A percentile compares a stretch with the other conserved stretches of the same genome.
Evolutionary conservation across 92 coral and sea anemone genomes (phyloP).

Genomic region (Scolanthus callimorphus): DNA sequence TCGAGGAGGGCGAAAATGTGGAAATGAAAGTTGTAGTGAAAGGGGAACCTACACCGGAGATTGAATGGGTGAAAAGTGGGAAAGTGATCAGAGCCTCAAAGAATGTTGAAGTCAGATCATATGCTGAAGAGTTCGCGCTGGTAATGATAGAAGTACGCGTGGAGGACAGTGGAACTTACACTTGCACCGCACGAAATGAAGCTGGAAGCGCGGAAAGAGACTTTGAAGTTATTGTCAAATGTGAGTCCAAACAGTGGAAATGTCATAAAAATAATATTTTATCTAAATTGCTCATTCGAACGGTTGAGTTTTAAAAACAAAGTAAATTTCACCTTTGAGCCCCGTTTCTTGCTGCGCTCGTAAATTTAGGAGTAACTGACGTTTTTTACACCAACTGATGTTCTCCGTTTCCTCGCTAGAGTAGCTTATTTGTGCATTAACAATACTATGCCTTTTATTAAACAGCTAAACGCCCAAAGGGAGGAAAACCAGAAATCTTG

Average conservation of each 20-base stretch:
- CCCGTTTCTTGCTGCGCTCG: no score
- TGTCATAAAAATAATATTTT: background rate
- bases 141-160: slow-evolving; percentile 48
- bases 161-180: slow-evolving; percentile 70
- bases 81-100: slow-evolving; percentile 44
- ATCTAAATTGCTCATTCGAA: background rate
- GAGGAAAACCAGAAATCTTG: slow-evolving; percentile 57
- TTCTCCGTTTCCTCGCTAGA: no score
- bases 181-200: slow-evolving; percentile 68
- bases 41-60: slow-evolving; percentile 70
- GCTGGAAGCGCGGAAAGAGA: slow-evolving; percentile 72
- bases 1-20: slow-evolving; percentile 58
- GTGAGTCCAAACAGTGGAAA: slow-evolving; percentile 16
- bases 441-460: background rate
- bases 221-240: slow-evolving; percentile 71
- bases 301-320: no score
- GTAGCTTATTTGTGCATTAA: background rate
- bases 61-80: slow-evolving; percentile 75
- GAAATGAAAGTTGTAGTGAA: slow-evolving; percentile 44
- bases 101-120: slow-evolving; percentile 46
- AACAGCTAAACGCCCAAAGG: slow-evolving; percentile 56
- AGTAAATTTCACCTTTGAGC: no score
- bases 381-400: no score
- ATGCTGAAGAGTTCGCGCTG: slow-evolving; percentile 52
- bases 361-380: no score